Evolutionary conservation across 2,113 vertebrate genomes (phyloP), one percentile per base, ranked within the genome.

Genomic region (Elgaria multicarinata): DNA sequence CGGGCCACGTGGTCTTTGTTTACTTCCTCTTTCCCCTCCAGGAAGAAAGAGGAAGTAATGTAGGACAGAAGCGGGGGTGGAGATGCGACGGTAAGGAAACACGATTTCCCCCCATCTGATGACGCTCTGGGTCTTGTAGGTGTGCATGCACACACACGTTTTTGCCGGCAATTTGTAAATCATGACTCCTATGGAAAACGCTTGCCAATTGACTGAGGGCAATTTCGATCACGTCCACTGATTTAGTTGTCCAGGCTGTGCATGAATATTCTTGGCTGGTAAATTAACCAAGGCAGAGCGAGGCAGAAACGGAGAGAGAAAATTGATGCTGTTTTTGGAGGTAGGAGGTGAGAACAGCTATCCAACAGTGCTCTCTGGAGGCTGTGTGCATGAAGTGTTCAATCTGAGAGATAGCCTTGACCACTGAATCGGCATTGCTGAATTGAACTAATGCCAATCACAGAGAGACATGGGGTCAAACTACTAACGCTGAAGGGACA

Each of bases 301-400:
- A 20, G 33, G 46, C 46, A 85, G 75, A 46, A 24, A 46, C 10
- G 24, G 85, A 53, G 64, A 39, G 13, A 12, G 0, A 0, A 36
- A 81, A 58, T 31, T 7, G n/a, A 22, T 8, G 31, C 50, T 33
- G 22, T 24, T 46, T 14, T 1, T 42, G 4, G n/a, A 4, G 20
- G 22, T 2, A 28, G 16, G n/a, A 8, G 31, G 31, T 6, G 87
- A 66, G 83, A 94, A 86, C 39, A 0, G 20, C n/a, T 90, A 86
- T 91, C 81, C 88, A 90, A 84, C 92, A 91, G 83, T 67, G 88
- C 92, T 92, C 90, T 85, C 93, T 87, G 18, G 89, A 93, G 94
- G 95, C 76, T 87, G 83, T 0, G 33, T 79, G 72, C 77, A 62
- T 69, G 22, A 88, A 75, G 53, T 1, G 87, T 3, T 8, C 24